Conservation (phyloP, 2,888 invertebrate species). For the Parnassius mnemosyne region DNA sequence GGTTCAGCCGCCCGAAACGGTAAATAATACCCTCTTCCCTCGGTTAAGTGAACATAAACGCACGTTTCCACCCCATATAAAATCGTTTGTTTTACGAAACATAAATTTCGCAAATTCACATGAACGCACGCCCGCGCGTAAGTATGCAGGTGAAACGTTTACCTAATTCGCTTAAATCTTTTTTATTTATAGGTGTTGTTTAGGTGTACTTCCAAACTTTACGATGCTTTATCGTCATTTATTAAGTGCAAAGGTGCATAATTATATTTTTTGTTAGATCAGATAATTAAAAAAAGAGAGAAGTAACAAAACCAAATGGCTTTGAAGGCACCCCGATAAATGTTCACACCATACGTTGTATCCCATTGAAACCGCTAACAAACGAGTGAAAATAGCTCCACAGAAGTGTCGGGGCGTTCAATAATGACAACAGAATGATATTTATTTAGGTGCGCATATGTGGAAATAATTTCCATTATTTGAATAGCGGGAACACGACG, state of each 20-base stretch:
- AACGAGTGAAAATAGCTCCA: slow-evolving; percentile 70
- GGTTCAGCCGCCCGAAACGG: slow-evolving; percentile 78
- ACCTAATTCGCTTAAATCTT: slow-evolving; percentile 25
- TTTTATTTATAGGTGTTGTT: slow-evolving; percentile 22
- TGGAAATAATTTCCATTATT: slow-evolving; percentile 80
- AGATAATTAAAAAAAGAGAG: neutral
- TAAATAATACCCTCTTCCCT: slow-evolving; percentile 81
- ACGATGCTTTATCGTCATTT: neutral
- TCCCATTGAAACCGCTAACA: slow-evolving; percentile 55
- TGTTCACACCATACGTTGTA: slow-evolving; percentile 41
- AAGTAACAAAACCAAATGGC: neutral
- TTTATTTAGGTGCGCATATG: slow-evolving; percentile 80
- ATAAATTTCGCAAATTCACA: slow-evolving; percentile 75
- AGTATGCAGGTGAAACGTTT: slow-evolving; percentile 31
- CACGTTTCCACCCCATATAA: slow-evolving; percentile 81
- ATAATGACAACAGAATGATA: slow-evolving; percentile 74
- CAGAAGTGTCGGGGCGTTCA: slow-evolving; percentile 61
- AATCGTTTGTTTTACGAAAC: slow-evolving; percentile 79
- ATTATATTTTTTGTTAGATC: neutral
- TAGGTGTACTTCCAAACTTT: neutral
- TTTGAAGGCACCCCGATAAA: slow-evolving; percentile 20
- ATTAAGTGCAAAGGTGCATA: neutral
- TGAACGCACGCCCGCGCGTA: slow-evolving; percentile 50
- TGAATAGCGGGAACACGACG: slow-evolving; percentile 56
- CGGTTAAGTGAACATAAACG: slow-evolving; percentile 81